Conservation (phyloP, 2,888 invertebrate genomes). For the Sphaerophoria taeniata region DNA sequence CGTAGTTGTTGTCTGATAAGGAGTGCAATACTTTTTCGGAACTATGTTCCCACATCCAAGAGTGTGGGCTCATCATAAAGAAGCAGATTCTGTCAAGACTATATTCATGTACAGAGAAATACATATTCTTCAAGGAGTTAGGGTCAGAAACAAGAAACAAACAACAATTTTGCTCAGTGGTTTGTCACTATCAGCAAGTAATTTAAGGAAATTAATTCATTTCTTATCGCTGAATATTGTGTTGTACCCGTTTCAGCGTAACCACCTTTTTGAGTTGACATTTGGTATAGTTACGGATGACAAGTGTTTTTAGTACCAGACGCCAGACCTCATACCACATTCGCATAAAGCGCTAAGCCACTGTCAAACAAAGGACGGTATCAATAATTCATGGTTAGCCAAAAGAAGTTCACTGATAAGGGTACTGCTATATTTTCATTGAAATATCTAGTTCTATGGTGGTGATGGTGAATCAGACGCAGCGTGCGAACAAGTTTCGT, state of each 20-base stretch:
- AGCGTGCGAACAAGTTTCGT: too few species aligned
- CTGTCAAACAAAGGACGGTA: too few species aligned
- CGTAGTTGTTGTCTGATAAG: slow-evolving; percentile 22
- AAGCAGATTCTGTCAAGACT: slow-evolving; percentile 19
- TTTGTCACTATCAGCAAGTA: slow-evolving; percentile 67
- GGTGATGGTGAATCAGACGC: too few species aligned
- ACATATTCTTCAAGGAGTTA: slow-evolving; percentile 20
- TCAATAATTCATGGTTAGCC: too few species aligned
- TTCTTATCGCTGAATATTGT: slow-evolving; percentile 52
- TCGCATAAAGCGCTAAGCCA: too few species aligned
- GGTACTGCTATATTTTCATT: too few species aligned
- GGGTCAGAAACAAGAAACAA: slow-evolving; percentile 21
- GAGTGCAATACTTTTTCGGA: slow-evolving; percentile 49
- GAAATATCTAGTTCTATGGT: too few species aligned
- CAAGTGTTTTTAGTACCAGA: too few species aligned
- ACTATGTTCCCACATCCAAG: slow-evolving; percentile 61
- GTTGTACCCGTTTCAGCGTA: slow-evolving; percentile 21
- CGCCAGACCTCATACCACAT: too few species aligned
- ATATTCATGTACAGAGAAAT: slow-evolving; percentile 17
- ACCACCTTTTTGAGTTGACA: slow-evolving; percentile 56
- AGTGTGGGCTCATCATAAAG: slow-evolving; percentile 35
- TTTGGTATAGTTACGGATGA: slow-evolving; percentile 32
- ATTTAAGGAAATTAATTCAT: slow-evolving; percentile 67
- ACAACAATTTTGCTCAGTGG: slow-evolving; percentile 50
- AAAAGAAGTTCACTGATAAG: too few species aligned